A percentile compares a stretch with the other conserved stretches of the same genome.
phyloP scores from a whole-genome alignment of 2,113 vertebrate species.

The Empidonax alnorum region DNA sequence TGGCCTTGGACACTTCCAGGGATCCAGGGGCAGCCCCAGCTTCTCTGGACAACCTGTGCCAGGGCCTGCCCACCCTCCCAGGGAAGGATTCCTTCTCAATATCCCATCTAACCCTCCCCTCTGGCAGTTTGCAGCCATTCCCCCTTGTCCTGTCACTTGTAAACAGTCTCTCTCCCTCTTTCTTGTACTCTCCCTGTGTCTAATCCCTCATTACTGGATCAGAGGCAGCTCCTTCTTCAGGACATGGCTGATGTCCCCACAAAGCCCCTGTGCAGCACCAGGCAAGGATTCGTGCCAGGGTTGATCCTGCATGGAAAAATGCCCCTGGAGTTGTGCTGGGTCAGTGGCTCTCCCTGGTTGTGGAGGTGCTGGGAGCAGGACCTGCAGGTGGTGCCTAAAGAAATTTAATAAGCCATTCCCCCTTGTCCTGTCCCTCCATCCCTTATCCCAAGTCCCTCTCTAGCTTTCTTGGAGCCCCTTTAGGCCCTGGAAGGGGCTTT shows the following conservation, averaged over 20 bases:
- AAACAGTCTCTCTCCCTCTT: accelerated
- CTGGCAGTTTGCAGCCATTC: background rate
- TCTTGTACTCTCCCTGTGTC: background rate
- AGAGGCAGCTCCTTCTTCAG: background rate
- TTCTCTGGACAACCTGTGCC: background rate
- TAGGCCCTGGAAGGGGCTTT: background rate
- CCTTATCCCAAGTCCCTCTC: too few species aligned
- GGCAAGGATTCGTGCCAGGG: background rate
- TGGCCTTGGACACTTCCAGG: background rate
- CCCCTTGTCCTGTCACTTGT: background rate
- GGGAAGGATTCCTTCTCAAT: accelerated
- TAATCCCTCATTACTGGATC: background rate
- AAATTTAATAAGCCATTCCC: too few species aligned
- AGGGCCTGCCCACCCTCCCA: accelerated
- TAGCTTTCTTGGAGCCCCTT: background rate
- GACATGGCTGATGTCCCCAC: background rate
- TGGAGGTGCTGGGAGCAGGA: background rate
- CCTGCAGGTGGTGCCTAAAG: background rate
- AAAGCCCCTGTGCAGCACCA: background rate
- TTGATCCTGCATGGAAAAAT: background rate
- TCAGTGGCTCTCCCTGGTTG: background rate
- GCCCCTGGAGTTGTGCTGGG: background rate
- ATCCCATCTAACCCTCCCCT: background rate
- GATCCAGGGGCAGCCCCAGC: background rate
- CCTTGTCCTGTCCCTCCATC: too few species aligned